Percentiles rank a stretch among this genome's conserved stretches.
Conservation (phyloP, 2,797 vertebrate genomes). For the Clarias laeviceps region DNA sequence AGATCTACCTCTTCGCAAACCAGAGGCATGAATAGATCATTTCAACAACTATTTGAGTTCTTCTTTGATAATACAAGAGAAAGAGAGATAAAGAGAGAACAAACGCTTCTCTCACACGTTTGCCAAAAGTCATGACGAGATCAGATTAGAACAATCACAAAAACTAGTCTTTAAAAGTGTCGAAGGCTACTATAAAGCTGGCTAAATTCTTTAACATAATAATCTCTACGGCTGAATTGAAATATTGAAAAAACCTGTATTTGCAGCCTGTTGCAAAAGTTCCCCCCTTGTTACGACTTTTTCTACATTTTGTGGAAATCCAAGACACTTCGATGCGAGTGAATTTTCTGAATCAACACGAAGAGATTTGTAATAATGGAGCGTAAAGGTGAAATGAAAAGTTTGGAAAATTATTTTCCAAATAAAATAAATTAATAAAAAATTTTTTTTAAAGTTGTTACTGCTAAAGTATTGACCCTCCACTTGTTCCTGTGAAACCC, state of each 20-base stretch:
- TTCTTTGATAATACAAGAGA: not conserved
- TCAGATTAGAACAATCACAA: constrained; percentile 22
- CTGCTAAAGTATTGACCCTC: not conserved
- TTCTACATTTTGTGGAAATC: not conserved
- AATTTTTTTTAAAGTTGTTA: not conserved
- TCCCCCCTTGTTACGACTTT: not conserved
- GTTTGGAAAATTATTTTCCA: not conserved
- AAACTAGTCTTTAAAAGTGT: not conserved
- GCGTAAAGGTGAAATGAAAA: not conserved
- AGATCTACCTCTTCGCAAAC: constrained; percentile 15
- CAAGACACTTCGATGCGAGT: not conserved
- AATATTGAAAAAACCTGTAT: not conserved
- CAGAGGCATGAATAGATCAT: constrained; percentile 24
- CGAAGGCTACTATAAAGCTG: constrained; percentile 1
- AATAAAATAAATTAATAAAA: not conserved
- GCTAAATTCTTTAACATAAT: not conserved
- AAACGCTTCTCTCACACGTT: constrained; percentile 8
- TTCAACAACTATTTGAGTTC: constrained; percentile 17
- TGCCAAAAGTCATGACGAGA: not conserved
- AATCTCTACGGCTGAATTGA: not conserved
- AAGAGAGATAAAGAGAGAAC: not conserved
- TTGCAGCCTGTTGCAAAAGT: not conserved
- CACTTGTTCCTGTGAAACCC: not conserved
- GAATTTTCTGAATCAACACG: not conserved
- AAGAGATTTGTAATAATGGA: not conserved